Conservation (phyloP, 2,113 vertebrate genomes). For the Gallinago undulata region DNA sequence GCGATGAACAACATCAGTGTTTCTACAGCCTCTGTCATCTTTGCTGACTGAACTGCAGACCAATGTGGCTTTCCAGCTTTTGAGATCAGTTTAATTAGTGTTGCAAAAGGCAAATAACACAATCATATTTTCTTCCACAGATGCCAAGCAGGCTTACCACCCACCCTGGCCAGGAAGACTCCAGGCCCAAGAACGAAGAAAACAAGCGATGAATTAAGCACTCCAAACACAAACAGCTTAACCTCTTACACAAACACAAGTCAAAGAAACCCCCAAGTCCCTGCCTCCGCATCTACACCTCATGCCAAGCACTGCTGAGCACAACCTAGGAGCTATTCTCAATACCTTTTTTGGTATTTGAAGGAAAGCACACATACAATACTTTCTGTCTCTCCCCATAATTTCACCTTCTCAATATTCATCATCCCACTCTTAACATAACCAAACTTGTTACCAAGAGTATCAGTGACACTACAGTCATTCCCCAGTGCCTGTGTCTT, state of each 20-base stretch:
- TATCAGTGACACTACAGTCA: background rate
- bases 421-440: background rate
- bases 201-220: background rate
- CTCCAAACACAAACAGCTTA: slow-evolving; percentile 18
- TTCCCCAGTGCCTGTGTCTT: background rate
- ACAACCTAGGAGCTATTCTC: background rate
- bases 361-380: background rate
- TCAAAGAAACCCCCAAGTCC: background rate
- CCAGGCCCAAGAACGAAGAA: slow-evolving; percentile 29
- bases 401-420: background rate
- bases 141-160: slow-evolving; percentile 52
- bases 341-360: background rate
- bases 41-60: slow-evolving; percentile 31
- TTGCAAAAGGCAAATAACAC: slow-evolving; percentile 63
- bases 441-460: background rate
- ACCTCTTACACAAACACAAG: background rate
- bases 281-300: background rate
- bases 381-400: background rate
- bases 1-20: background rate
- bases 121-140: slow-evolving; percentile 61
- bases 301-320: background rate
- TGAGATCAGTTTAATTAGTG: slow-evolving; percentile 48
- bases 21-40: slow-evolving; percentile 66
- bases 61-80: slow-evolving; percentile 21
- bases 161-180: slow-evolving; percentile 41